These are phyloP conservation scores for Merops nubicus DNA, from an alignment of 2,113 vertebrate species.

Conservation along the genomic window DNA sequence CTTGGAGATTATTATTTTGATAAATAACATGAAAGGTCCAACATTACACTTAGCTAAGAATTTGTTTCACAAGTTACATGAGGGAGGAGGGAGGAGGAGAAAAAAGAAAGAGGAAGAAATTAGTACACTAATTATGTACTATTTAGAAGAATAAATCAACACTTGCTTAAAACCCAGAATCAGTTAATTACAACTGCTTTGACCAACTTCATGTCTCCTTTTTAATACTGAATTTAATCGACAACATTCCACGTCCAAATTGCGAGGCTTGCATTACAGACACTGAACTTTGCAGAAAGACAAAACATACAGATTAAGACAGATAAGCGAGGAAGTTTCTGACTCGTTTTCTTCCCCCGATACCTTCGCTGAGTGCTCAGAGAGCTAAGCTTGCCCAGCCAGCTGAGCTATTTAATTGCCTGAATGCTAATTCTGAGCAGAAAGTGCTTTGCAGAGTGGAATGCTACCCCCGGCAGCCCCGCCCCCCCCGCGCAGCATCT, in stretches of 20 bases:
- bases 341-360: neutral
- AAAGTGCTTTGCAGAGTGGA: constrained; percentile 41
- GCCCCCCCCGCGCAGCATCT: neutral
- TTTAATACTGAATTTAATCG: neutral
- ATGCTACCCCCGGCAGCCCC: neutral
- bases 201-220: neutral
- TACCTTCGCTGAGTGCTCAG: neutral
- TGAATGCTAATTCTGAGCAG: constrained; percentile 32
- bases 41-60: neutral
- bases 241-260: neutral
- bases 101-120: neutral
- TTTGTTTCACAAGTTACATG: neutral
- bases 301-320: neutral
- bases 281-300: neutral
- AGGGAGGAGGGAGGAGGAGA: neutral
- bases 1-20: neutral
- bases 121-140: neutral
- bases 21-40: neutral
- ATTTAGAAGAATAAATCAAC: constrained; percentile 3
- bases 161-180: neutral
- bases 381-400: neutral
- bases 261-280: neutral
- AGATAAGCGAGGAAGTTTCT: neutral
- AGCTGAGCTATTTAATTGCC: constrained; percentile 42
- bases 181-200: neutral